A percentile compares a stretch with the other conserved stretches of the same genome.
Conservation (phyloP, 2,113 vertebrate genomes). For the Scopus umbretta region DNA sequence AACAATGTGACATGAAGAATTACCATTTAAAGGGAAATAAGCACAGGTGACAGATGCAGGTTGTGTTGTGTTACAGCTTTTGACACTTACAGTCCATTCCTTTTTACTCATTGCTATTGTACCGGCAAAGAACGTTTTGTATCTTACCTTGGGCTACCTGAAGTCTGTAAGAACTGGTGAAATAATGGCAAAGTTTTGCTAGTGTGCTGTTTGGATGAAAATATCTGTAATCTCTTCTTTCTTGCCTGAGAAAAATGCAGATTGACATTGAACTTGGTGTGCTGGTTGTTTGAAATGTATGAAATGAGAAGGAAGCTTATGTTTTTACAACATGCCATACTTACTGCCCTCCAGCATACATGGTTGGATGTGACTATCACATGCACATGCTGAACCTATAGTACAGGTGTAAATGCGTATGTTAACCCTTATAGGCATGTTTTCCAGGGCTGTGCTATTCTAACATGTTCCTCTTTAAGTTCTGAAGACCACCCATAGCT, state of each 20-base stretch:
- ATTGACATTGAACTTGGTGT: neutral
- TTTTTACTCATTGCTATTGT: neutral
- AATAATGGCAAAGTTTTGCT: neutral
- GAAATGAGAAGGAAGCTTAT: neutral
- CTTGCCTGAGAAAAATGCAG: neutral
- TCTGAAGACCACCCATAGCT: conserved; percentile 63
- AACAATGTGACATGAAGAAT: neutral
- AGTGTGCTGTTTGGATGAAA: neutral
- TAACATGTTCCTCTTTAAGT: conserved; percentile 34
- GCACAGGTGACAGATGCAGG: neutral
- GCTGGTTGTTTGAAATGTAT: neutral
- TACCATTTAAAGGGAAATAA: neutral
- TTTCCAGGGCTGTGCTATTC: conserved; percentile 26
- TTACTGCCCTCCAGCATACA: neutral
- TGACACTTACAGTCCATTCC: neutral
- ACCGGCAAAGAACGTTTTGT: neutral
- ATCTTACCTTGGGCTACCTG: neutral
- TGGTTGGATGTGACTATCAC: neutral
- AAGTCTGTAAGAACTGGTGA: neutral
- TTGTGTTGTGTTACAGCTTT: neutral
- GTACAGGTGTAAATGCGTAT: neutral
- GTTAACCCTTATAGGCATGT: conserved; percentile 29
- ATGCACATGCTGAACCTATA: neutral
- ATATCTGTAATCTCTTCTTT: neutral
- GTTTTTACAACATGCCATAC: neutral